A percentile compares a stretch with the other conserved stretches of the same genome.
These are phyloP conservation scores for Spatulosminthurus flaviceps DNA, from an alignment of 2,888 invertebrate genomes.

Conservation along the genomic window DNA sequence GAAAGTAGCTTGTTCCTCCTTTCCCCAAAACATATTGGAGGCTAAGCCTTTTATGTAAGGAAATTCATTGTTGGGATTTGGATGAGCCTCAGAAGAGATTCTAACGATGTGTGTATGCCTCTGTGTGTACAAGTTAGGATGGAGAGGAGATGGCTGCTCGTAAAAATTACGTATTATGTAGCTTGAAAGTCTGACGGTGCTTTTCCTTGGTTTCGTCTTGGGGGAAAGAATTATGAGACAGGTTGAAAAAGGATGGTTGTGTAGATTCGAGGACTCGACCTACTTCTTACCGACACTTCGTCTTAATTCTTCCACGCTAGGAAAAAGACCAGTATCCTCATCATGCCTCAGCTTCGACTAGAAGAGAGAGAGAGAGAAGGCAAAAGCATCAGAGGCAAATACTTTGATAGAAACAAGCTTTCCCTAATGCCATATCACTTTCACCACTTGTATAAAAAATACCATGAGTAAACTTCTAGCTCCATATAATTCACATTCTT, in stretches of 20 bases:
- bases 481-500: no score
- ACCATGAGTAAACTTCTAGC: no score
- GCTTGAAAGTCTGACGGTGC: no score
- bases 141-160: no score
- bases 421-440: no score
- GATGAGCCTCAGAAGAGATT: not conserved
- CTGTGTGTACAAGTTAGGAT: no score
- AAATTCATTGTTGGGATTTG: slow-evolving; percentile 18
- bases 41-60: not conserved
- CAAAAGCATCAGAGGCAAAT: not conserved
- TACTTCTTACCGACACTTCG: slow-evolving; percentile 38
- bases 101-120: no score
- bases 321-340: not conserved
- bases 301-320: slow-evolving; percentile 41
- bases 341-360: no score
- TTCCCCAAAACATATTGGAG: not conserved
- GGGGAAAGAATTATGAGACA: slow-evolving; percentile 41
- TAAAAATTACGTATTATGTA: no score
- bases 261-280: slow-evolving; percentile 38
- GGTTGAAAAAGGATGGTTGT: slow-evolving; percentile 44
- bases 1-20: not conserved
- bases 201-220: slow-evolving; percentile 16
- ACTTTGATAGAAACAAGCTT: no score
- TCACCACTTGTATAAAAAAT: no score
- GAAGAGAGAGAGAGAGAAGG: not conserved